These are phyloP conservation scores for Rhinoderma darwinii DNA, from an alignment of 2,113 vertebrate species.

Conservation along the genomic window DNA sequence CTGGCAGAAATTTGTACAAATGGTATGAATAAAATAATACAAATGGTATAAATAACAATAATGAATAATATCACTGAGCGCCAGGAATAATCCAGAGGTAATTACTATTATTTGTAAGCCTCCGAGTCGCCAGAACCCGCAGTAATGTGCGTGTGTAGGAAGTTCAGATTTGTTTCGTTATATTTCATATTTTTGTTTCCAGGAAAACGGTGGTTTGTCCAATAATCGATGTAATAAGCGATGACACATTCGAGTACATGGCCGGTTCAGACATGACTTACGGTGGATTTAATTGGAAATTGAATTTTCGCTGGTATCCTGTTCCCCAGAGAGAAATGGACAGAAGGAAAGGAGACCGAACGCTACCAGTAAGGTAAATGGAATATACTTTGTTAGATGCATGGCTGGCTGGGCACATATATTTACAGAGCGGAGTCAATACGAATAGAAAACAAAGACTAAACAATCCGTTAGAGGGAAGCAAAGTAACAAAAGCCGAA, in stretches of 20 bases:
- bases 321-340: conserved; percentile 98
- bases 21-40: neutral
- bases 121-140: neutral
- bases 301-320: conserved; percentile 98
- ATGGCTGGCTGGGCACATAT: neutral
- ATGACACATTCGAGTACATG: conserved; percentile 98
- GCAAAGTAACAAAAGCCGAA: neutral
- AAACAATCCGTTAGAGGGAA: neutral
- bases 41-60: neutral
- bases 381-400: neutral
- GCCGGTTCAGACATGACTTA: conserved; percentile 99
- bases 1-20: neutral
- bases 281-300: conserved; percentile 97
- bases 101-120: neutral
- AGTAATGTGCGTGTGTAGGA: neutral
- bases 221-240: conserved; percentile 98
- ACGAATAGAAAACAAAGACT: conserved; percentile 3
- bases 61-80: neutral
- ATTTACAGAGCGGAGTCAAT: neutral
- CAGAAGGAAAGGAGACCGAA: conserved; percentile 93
- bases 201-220: conserved; percentile 95
- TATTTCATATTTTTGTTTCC: conserved; percentile 40
- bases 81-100: neutral
- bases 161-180: neutral
- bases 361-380: conserved; percentile 89